phyloP scores from a whole-genome alignment of 64 coral and sea anemone genomes.

The Actinia equina region DNA sequence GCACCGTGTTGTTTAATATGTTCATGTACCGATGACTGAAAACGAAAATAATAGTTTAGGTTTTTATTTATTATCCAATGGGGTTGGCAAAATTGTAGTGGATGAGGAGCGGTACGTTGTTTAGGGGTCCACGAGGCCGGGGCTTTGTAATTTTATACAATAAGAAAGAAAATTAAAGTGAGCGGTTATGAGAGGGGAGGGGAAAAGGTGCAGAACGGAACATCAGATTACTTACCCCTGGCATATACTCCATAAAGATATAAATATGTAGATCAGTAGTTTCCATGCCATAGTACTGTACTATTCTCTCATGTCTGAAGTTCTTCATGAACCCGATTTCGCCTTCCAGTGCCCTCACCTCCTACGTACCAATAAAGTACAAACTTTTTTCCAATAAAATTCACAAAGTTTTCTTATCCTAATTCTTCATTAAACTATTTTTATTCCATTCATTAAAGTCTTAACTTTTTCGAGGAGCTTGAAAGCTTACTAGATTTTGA shows the following conservation, averaged over 20 bases:
- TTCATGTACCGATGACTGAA: constrained; percentile 85
- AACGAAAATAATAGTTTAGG: no score
- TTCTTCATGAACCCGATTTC: constrained; percentile 95
- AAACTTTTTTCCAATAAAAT: neutral
- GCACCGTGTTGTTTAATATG: constrained; percentile 92
- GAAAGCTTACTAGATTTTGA: no score
- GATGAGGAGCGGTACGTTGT: no score
- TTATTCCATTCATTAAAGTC: no score
- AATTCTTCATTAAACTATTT: neutral
- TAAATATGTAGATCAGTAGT: constrained; percentile 75
- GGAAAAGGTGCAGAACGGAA: no score
- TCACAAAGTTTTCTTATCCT: neutral
- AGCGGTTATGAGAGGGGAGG: no score
- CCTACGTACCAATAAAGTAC: constrained; percentile 41
- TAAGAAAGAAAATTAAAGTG: no score
- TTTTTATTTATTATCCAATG: no score
- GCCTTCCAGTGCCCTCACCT: constrained; percentile 91
- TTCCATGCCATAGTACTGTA: constrained; percentile 89
- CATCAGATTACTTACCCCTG: constrained; percentile 72
- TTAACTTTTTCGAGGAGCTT: no score
- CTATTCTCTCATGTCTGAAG: constrained; percentile 84
- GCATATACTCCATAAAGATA: constrained; percentile 99
- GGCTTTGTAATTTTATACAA: no score
- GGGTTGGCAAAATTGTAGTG: no score
- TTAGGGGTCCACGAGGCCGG: no score